phyloP scores from a whole-genome alignment of 2,888 invertebrate species.

The Drosophila affinis region DNA sequence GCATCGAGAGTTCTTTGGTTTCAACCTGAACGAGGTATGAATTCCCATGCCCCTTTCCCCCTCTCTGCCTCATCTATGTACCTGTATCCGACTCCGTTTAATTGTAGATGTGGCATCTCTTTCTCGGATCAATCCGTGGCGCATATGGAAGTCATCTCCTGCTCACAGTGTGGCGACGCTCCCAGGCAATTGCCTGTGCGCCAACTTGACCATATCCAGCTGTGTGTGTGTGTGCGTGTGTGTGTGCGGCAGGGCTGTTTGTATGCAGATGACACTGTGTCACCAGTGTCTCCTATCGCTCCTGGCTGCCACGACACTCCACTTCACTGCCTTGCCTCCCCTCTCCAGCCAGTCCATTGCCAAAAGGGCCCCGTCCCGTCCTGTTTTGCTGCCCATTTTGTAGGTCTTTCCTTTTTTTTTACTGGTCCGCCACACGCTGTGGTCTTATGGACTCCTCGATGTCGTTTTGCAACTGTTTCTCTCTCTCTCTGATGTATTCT shows the following conservation, averaged over 20 bases:
- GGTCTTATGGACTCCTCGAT: constrained; percentile 48
- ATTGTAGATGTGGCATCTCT: neutral
- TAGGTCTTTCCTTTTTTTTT: constrained; percentile 14
- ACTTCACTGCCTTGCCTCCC: neutral
- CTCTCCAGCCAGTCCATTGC: constrained; percentile 10
- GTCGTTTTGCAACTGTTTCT: constrained; percentile 28
- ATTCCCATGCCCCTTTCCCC: neutral
- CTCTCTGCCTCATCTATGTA: neutral
- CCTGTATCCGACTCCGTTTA: neutral
- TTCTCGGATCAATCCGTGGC: constrained; percentile 13
- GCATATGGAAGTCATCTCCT: constrained; percentile 37
- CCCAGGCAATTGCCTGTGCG: constrained; percentile 47
- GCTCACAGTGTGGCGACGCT: constrained; percentile 43
- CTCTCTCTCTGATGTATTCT: constrained; percentile 3
- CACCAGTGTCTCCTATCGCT: constrained; percentile 36
- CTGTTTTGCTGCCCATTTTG: constrained; percentile 16
- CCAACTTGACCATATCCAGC: constrained; percentile 80
- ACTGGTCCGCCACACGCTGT: constrained; percentile 47
- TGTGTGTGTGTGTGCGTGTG: constrained; percentile 36
- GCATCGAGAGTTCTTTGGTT: constrained; percentile 6
- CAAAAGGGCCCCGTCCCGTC: constrained; percentile 20
- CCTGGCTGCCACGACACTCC: constrained; percentile 1
- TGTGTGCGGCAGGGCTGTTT: neutral
- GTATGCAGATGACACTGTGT: constrained; percentile 60
- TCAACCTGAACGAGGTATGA: neutral